These are phyloP conservation scores for Synergus gifuensis DNA, from an alignment of 2,888 invertebrate genomes.

Conservation along the genomic window DNA sequence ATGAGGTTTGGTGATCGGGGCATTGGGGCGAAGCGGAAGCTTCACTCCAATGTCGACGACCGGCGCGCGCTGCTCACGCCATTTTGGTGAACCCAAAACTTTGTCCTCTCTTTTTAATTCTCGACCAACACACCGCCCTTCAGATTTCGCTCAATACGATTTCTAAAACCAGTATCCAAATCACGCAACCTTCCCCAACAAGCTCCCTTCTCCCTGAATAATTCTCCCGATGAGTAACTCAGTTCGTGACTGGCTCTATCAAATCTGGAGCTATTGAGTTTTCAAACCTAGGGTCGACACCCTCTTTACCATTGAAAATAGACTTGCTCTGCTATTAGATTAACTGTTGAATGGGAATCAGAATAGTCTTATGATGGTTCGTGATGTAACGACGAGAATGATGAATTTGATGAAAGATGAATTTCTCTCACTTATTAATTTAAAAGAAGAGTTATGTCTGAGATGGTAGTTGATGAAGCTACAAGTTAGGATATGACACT, in stretches of 20 bases:
- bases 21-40: constrained; percentile 47
- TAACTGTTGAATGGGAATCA: neutral
- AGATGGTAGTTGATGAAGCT: neutral
- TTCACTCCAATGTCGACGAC: constrained; percentile 47
- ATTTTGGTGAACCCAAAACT: constrained; percentile 72
- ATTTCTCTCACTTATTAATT: too few relatives aligned
- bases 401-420: too few relatives aligned
- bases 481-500: neutral
- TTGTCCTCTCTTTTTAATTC: constrained; percentile 45
- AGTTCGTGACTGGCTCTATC: neutral
- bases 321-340: neutral
- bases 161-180: neutral
- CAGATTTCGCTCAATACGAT: constrained; percentile 6
- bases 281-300: neutral
- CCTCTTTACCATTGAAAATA: neutral
- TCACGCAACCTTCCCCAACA: constrained; percentile 33
- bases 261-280: neutral
- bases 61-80: constrained; percentile 62
- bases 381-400: neutral
- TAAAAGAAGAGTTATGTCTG: too few relatives aligned
- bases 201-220: neutral
- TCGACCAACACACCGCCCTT: constrained; percentile 2
- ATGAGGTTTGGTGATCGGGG: constrained; percentile 41
- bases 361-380: neutral
- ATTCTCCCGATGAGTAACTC: neutral